Conservation (phyloP, 2,113 vertebrate genomes). For the Mola mola region DNA sequence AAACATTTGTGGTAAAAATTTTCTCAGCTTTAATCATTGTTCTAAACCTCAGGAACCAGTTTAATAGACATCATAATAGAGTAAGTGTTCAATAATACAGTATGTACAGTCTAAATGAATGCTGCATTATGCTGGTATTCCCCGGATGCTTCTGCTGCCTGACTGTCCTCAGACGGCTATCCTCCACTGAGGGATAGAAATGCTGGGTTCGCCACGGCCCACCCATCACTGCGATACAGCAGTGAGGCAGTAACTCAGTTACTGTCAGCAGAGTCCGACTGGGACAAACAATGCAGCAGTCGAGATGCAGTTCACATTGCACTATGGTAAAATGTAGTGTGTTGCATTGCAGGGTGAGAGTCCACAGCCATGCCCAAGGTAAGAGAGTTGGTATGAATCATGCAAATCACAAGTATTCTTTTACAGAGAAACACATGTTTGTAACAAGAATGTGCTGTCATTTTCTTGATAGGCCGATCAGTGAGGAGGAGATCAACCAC, state of each 20-base stretch:
- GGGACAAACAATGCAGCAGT: background rate
- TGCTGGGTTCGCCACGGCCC: background rate
- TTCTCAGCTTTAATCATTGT: background rate
- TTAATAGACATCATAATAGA: background rate
- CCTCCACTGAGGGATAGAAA: conserved; percentile 17
- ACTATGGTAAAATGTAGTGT: conserved; percentile 16
- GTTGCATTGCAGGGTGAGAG: conserved; percentile 77
- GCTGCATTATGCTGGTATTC: background rate
- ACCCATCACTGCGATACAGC: background rate
- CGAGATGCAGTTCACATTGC: background rate
- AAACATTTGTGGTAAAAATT: background rate
- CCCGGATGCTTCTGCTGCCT: conserved; percentile 8
- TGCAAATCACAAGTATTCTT: background rate
- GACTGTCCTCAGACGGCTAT: background rate
- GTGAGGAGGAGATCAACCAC: conserved; percentile 91
- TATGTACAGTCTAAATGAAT: conserved; percentile 25
- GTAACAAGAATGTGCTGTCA: background rate
- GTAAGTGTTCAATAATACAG: background rate
- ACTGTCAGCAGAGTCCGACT: conserved; percentile 13
- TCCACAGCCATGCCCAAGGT: conserved; percentile 78
- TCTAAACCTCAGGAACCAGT: background rate
- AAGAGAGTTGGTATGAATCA: background rate
- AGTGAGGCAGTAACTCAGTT: conserved; percentile 31
- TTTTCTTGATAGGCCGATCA: conserved; percentile 85
- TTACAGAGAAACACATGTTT: background rate